phyloP scores from a whole-genome alignment of 1,140 invertebrate species.

The Drosophila asahinai region DNA sequence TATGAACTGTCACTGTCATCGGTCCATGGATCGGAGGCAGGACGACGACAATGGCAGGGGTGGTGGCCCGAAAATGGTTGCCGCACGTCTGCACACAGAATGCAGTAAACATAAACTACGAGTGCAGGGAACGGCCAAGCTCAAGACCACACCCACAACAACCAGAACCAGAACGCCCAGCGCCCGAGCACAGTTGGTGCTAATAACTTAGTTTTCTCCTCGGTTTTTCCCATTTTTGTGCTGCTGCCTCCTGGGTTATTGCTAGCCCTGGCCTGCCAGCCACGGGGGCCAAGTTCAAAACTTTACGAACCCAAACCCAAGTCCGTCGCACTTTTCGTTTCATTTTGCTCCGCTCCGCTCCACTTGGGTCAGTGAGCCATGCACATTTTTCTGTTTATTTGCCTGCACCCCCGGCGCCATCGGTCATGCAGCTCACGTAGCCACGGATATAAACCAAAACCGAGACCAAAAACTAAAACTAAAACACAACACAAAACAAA shows the following conservation, averaged over 20 bases:
- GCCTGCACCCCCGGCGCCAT: conserved; percentile 33
- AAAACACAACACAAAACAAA: conserved; percentile 48
- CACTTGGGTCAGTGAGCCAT: conserved; percentile 25
- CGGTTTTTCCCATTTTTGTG: conserved; percentile 13
- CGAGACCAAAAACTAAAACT: conserved; percentile 61
- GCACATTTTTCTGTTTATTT: conserved; percentile 68
- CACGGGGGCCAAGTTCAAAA: conserved; percentile 61
- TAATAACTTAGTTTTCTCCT: conserved; percentile 75
- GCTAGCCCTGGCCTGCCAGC: conserved; percentile 11
- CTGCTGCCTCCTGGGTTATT: conserved; percentile 16
- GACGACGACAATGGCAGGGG: conserved; percentile 27
- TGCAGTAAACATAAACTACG: conserved; percentile 73
- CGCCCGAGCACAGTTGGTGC: conserved; percentile 53
- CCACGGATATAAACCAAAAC: conserved; percentile 63
- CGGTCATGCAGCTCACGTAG: conserved; percentile 65
- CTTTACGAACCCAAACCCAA: conserved; percentile 43
- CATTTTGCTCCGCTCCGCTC: conserved; percentile 17
- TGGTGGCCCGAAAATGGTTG: conserved; percentile 57
- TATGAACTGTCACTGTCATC: conserved; percentile 53
- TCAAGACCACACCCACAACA: conserved; percentile 52
- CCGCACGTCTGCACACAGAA: conserved; percentile 65
- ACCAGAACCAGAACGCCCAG: conserved; percentile 18
- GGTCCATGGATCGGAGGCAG: conserved; percentile 11
- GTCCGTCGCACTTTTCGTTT: conserved; percentile 45
- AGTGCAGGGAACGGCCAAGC: conserved; percentile 14